Conservation (phyloP, 2,113 vertebrate genomes). For the Sakesphorus luctuosus region DNA sequence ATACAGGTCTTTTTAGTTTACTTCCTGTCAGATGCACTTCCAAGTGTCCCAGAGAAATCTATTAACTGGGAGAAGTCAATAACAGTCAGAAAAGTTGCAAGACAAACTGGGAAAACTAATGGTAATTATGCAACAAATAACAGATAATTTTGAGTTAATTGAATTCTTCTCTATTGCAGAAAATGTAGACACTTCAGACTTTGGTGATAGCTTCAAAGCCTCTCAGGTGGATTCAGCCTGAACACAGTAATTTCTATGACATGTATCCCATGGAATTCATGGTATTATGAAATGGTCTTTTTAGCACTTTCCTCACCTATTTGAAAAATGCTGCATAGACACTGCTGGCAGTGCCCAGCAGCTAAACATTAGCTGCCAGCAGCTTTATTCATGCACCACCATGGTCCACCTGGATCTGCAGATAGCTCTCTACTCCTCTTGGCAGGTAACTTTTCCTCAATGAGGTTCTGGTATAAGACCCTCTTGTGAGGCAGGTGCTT, state of each 20-base stretch:
- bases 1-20: not conserved
- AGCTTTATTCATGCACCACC: not conserved
- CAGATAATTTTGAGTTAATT: conserved; percentile 5
- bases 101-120: not conserved
- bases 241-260: not conserved
- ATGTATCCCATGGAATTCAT: not conserved
- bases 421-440: not conserved
- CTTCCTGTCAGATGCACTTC: not conserved
- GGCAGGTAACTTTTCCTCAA: not conserved
- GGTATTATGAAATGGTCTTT: not conserved
- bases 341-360: not conserved
- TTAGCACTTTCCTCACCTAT: not conserved
- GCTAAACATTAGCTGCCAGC: not conserved
- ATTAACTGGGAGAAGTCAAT: not conserved
- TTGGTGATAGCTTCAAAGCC: not conserved
- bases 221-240: not conserved
- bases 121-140: not conserved
- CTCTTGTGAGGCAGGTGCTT: not conserved
- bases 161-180: not conserved
- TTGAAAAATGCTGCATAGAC: not conserved
- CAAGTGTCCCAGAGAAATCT: not conserved
- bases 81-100: not conserved
- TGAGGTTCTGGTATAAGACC: not conserved
- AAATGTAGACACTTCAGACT: not conserved
- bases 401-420: too few relatives aligned